Conservation (phyloP, 64 coral and sea anemone species). For the Dendronephthya gigantea region DNA sequence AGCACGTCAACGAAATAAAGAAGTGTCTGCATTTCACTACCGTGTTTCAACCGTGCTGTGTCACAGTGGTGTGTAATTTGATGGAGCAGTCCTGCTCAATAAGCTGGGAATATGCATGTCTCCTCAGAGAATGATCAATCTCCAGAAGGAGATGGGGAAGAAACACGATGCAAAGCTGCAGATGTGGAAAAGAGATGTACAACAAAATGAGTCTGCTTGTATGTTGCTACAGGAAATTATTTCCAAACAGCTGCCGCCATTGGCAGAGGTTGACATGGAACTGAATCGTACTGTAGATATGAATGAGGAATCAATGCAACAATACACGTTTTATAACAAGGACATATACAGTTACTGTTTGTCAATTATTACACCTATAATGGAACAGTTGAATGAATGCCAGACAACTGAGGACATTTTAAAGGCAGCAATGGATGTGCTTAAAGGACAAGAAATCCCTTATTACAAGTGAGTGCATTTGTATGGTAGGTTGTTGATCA, state of each 20-base stretch:
- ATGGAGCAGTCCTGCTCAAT: slow-evolving; percentile 9
- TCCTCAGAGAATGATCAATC: slow-evolving; percentile 12
- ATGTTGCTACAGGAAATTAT: not conserved
- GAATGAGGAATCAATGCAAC: not conserved
- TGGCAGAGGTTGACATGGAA: slow-evolving; percentile 37
- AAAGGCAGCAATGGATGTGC: not conserved
- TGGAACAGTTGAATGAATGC: not conserved
- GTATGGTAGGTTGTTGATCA: not conserved
- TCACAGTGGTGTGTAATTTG: not conserved
- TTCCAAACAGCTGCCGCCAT: slow-evolving; percentile 22
- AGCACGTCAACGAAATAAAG: not conserved
- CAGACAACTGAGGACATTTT: not conserved
- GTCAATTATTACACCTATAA: not conserved
- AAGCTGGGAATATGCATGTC: slow-evolving; percentile 24
- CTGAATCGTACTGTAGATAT: not conserved
- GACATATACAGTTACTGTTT: not conserved
- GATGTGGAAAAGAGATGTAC: slow-evolving; percentile 29
- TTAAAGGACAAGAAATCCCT: not conserved
- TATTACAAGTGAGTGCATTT: slow-evolving; percentile 5
- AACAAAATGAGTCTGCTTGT: slow-evolving; percentile 11
- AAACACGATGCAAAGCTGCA: slow-evolving; percentile 19
- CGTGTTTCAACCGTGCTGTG: slow-evolving; percentile 3
- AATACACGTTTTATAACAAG: not conserved
- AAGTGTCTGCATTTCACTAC: not conserved
- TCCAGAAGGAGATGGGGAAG: slow-evolving; percentile 31